Evolutionary conservation across 2,797 vertebrate genomes (phyloP).

Genomic region (Sebastes paucispinis): DNA sequence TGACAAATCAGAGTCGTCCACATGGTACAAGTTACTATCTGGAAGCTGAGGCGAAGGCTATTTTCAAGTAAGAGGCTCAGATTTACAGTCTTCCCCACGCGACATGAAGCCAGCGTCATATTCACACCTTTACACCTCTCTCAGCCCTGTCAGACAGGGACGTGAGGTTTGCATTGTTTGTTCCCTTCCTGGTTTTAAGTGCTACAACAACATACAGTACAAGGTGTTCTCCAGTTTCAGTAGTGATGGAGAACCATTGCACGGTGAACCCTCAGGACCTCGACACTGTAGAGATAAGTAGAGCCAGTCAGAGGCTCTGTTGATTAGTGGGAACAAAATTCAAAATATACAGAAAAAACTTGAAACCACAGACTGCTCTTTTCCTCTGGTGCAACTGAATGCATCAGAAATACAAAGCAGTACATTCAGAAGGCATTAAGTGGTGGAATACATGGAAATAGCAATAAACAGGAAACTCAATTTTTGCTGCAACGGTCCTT

Average conservation of each 20-base stretch:
- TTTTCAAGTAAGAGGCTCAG: conserved; percentile 48
- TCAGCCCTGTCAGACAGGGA: neutral
- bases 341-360: neutral
- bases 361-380: neutral
- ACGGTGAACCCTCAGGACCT: conserved; percentile 10
- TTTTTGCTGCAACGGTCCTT: neutral
- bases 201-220: conserved; percentile 28
- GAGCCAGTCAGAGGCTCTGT: neutral
- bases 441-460: neutral
- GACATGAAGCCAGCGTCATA: neutral
- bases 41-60: conserved; percentile 18
- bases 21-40: neutral
- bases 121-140: neutral
- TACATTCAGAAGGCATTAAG: conserved; percentile 15
- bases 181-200: conserved; percentile 28
- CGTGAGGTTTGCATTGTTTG: neutral
- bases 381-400: neutral
- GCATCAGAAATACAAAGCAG: neutral
- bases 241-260: neutral
- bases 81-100: conserved; percentile 5
- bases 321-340: neutral
- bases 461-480: neutral
- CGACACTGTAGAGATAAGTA: neutral
- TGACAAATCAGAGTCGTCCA: neutral
- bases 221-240: neutral